A percentile compares a stretch with the other conserved stretches of the same genome.
Conservation (phyloP, 2,797 vertebrate species). For the Enteromius afrohamiltoni region DNA sequence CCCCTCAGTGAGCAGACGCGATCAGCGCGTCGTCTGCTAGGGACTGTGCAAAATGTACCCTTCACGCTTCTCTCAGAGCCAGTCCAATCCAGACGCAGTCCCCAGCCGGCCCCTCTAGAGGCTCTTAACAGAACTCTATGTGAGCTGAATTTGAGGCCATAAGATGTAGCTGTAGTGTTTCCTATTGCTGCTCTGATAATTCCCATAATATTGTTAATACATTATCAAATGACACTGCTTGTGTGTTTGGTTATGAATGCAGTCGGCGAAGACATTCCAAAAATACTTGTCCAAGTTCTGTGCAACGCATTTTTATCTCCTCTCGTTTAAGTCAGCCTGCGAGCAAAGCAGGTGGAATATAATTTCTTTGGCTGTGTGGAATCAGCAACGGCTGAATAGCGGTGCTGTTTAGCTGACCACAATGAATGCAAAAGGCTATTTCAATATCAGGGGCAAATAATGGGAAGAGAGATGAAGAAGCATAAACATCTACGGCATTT, state of each 20-base stretch:
- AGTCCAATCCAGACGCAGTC: slow-evolving; percentile 29
- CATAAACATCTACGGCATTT: not conserved
- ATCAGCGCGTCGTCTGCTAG: slow-evolving; percentile 16
- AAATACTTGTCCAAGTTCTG: not conserved
- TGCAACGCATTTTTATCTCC: not conserved
- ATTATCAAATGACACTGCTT: not conserved
- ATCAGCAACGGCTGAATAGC: not conserved
- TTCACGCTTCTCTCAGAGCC: slow-evolving; percentile 31
- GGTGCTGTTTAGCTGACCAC: not conserved
- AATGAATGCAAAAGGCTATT: slow-evolving; percentile 8
- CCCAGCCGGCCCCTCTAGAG: slow-evolving; percentile 22
- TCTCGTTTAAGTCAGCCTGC: not conserved
- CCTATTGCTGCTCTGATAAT: not conserved
- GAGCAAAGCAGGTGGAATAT: not conserved
- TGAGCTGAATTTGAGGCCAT: slow-evolving; percentile 24
- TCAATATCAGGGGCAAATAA: not conserved
- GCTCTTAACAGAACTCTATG: slow-evolving; percentile 18
- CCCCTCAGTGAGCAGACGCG: not conserved
- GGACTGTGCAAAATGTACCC: slow-evolving; percentile 32
- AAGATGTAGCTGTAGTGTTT: slow-evolving; percentile 4
- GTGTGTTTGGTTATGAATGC: not conserved
- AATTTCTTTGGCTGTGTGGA: not conserved
- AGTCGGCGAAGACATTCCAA: not conserved
- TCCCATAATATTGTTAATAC: not conserved
- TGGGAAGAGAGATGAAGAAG: not conserved